Percentiles rank a stretch among this genome's conserved stretches.
Evolutionary conservation across 23 tunicate genomes (phyloP).

Genomic region (Styela clava): DNA sequence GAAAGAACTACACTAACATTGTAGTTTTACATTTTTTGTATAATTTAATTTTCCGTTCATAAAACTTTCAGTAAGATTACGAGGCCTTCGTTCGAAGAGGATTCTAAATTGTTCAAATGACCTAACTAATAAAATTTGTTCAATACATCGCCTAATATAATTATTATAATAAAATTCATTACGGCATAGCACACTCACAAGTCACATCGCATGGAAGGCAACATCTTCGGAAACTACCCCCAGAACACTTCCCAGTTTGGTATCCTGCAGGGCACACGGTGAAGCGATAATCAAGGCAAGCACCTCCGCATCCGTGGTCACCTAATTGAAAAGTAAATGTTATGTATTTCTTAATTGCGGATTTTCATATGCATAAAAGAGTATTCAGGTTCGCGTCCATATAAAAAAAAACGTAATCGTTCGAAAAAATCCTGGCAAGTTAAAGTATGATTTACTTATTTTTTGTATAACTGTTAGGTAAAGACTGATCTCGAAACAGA

Average conservation of each 20-base stretch:
- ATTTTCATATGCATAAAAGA: no score
- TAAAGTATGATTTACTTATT: no score
- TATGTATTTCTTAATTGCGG: no score
- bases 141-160: background rate
- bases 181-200: slow-evolving; percentile 1
- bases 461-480: no score
- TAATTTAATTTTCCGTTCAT: background rate
- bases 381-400: no score
- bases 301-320: slow-evolving; percentile 5
- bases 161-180: background rate
- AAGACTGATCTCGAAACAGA: no score
- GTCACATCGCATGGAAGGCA: slow-evolving; percentile 5
- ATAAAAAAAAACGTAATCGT: no score
- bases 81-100: no score
- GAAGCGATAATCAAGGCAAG: slow-evolving; percentile 14
- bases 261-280: slow-evolving; percentile 8
- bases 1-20: background rate
- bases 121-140: background rate
- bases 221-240: slow-evolving; percentile 7
- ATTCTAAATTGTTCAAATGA: no score
- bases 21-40: background rate
- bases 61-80: background rate
- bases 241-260: slow-evolving; percentile 14
- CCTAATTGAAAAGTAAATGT: no score
- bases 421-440: no score